These are phyloP conservation scores for Holothuria glaberrima DNA, from an alignment of 35 echinoderm and acorn worm species.

Conservation along the genomic window DNA sequence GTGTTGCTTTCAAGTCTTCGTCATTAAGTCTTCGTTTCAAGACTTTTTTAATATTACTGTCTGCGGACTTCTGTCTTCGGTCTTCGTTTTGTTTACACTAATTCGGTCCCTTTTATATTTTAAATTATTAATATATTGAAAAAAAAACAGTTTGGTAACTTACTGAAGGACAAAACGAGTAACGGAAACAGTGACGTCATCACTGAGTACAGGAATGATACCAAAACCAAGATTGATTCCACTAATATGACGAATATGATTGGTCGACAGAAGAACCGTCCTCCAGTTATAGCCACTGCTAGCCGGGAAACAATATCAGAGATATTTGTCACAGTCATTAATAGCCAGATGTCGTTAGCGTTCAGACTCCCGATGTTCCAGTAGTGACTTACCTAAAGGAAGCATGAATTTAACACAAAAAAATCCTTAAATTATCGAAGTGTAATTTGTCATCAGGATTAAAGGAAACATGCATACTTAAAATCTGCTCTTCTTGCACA, in stretches of 20 bases:
- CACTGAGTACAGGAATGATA: neutral
- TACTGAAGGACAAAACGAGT: neutral
- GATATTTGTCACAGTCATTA: constrained; percentile 26
- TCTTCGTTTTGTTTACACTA: too few species aligned
- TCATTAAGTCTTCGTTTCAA: too few species aligned
- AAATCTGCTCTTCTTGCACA: too few species aligned
- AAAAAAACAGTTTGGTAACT: neutral
- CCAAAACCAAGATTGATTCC: neutral
- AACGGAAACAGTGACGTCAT: neutral
- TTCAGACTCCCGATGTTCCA: neutral
- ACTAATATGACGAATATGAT: neutral
- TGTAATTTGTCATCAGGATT: too few species aligned
- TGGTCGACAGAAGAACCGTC: neutral
- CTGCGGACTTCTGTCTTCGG: too few species aligned
- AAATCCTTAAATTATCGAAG: too few species aligned
- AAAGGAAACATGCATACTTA: too few species aligned
- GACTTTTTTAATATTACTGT: too few species aligned
- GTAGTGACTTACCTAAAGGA: constrained; percentile 17
- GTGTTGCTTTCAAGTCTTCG: too few species aligned
- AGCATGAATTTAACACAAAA: too few species aligned
- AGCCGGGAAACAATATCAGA: constrained; percentile 1
- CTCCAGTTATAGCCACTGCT: neutral
- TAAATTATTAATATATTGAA: too few species aligned
- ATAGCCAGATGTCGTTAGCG: neutral
- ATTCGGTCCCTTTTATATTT: too few species aligned